Evolutionary conservation across 2,113 vertebrate genomes (phyloP).

Genomic region (Galemys pyrenaicus): DNA sequence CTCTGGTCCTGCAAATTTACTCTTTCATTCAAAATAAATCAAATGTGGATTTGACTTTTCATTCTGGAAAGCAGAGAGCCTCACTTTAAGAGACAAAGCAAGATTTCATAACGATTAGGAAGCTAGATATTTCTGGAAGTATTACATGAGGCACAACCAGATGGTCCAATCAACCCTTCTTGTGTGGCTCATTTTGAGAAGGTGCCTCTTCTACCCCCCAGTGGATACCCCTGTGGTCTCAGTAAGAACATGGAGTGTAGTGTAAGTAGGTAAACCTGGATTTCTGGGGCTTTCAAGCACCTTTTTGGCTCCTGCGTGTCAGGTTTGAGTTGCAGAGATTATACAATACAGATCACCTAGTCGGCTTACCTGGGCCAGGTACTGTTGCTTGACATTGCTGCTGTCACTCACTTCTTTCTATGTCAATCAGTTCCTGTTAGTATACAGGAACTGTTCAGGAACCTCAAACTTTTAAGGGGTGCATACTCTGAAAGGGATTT

Average conservation of each 20-base stretch:
- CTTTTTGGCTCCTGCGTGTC: neutral
- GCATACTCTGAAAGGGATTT: too few relatives aligned
- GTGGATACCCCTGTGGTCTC: neutral
- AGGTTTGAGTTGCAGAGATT: too few relatives aligned
- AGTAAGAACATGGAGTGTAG: neutral
- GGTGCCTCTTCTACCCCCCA: rapidly evolving
- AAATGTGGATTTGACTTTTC: neutral
- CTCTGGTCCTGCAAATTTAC: neutral
- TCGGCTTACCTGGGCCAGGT: too few relatives aligned
- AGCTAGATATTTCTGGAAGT: neutral
- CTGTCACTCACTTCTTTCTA: neutral
- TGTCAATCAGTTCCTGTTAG: too few relatives aligned
- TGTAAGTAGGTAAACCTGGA: too few relatives aligned
- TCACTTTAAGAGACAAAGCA: neutral
- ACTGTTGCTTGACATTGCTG: neutral
- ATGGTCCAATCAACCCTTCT: neutral
- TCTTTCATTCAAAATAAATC: neutral
- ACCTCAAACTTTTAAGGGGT: too few relatives aligned
- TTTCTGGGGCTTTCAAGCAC: neutral
- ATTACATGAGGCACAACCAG: neutral
- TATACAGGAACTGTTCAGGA: too few relatives aligned
- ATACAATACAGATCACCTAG: neutral
- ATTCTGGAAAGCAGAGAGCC: neutral
- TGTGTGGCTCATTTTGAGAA: neutral
- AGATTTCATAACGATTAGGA: neutral